Percentiles rank a stretch among this genome's conserved stretches.
These are phyloP conservation scores for Oncorhynchus nerka DNA, from an alignment of 2,113 vertebrate genomes.

Conservation along the genomic window DNA sequence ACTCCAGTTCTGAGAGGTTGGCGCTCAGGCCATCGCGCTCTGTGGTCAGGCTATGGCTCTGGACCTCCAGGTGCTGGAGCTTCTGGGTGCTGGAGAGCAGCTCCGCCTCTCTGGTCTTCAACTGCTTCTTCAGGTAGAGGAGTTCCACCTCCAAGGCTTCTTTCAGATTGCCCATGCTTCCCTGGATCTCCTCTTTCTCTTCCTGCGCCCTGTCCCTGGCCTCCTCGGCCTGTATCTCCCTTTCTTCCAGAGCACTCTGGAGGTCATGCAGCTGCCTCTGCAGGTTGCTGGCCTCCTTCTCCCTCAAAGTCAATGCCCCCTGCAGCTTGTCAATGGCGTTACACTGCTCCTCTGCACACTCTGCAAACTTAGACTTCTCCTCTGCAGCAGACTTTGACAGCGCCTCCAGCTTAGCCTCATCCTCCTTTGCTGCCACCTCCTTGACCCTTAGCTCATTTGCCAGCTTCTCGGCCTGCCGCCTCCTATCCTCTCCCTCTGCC, in stretches of 20 bases:
- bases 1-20: constrained; percentile 67
- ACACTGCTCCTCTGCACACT: constrained; percentile 61
- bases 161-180: constrained; percentile 62
- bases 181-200: constrained; percentile 65
- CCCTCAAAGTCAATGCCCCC: constrained; percentile 69
- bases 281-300: constrained; percentile 75
- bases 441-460: constrained; percentile 74
- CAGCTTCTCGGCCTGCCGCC: constrained; percentile 67
- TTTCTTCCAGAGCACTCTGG: constrained; percentile 65
- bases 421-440: constrained; percentile 66
- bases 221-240: constrained; percentile 65
- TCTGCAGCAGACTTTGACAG: constrained; percentile 58
- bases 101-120: constrained; percentile 71
- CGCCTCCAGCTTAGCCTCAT: constrained; percentile 61
- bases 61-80: constrained; percentile 72
- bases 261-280: constrained; percentile 76
- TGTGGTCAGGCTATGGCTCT: constrained; percentile 65
- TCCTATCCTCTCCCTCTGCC: constrained; percentile 65
- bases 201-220: constrained; percentile 57
- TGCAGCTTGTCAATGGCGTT: constrained; percentile 67
- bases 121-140: constrained; percentile 60
- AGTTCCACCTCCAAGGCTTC: constrained; percentile 70
- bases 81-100: constrained; percentile 71
- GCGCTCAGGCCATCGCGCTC: constrained; percentile 73
- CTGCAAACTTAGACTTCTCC: constrained; percentile 67